Evolutionary conservation across 2,113 vertebrate genomes (phyloP), one percentile per base, ranked within the genome.

Genomic region (Engraulis encrasicolus): DNA sequence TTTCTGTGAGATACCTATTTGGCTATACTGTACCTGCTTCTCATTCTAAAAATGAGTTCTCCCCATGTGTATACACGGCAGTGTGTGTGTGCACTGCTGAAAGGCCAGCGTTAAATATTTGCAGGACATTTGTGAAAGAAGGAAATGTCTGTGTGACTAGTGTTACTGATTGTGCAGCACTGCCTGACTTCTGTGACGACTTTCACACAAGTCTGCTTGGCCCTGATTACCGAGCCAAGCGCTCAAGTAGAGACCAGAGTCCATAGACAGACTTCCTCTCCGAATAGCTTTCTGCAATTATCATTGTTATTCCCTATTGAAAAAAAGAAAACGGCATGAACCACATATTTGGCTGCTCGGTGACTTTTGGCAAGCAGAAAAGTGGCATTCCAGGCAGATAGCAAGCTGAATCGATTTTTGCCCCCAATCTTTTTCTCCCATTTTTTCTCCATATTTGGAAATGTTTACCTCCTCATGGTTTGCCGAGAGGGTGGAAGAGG

Each of bases 391-490:
- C 93, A 95, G 93, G 87, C 90, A 88, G 89, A 92, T 93, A 93
- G 92, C 95, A 96, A 96, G 95, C 90, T 95, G 95, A 91, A 94
- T 93, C 92, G 94, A 96, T 95, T 96, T 93, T 96, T 94, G 93
- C 95, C 95, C 95, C 96, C 95, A 95, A 92, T 90, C 90, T 94
- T 95, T 92, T 94, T 91, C 95, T 93, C 95, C 94, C 95, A 95
- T 96, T 83, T 89, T 84, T 92, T 97, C 95, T 95, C 97, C 97
- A 97, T 99, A 98, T 98, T 98, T 98, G 97, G 98, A 96, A 98
- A 98, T 99, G 97, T 99, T 99, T 99, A 98, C 96, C 96, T 97
- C 95, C 95, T 93, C 93, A 94, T 93, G 96, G 96, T 96, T n/a
- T 97, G 95, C 97, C 93, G 95, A 92, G 96, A 90, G 93, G 92